Percentiles rank a stretch among this genome's conserved stretches.
Evolutionary conservation across 2,797 vertebrate species (phyloP).

Genomic region (Notoglanidium macrostoma): DNA sequence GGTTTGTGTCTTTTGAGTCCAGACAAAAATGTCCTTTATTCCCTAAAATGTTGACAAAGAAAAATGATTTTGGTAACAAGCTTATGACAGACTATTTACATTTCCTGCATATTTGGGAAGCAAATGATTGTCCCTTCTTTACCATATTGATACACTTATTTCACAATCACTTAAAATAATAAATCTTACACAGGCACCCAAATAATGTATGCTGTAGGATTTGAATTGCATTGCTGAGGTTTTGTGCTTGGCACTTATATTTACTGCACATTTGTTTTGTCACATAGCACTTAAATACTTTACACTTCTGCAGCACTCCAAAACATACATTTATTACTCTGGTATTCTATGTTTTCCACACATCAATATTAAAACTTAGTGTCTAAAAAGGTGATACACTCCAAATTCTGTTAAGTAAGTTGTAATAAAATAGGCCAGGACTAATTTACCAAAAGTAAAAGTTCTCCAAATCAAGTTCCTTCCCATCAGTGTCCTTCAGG

Average conservation of each 20-base stretch:
- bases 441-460: slow-evolving; percentile 16
- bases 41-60: slow-evolving; percentile 1
- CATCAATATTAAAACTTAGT: slow-evolving; percentile 83
- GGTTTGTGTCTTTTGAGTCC: not conserved
- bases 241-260: slow-evolving; percentile 95
- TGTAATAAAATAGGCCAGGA: slow-evolving; percentile 59
- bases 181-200: slow-evolving; percentile 1
- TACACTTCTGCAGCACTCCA: slow-evolving; percentile 92
- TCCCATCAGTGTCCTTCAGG: slow-evolving; percentile 21
- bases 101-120: slow-evolving; percentile 1
- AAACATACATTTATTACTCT: slow-evolving; percentile 87
- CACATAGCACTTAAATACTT: slow-evolving; percentile 96
- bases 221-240: slow-evolving; percentile 92
- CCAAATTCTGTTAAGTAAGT: slow-evolving; percentile 67
- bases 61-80: not conserved
- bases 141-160: not conserved
- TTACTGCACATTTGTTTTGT: slow-evolving; percentile 74
- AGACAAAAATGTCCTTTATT: slow-evolving; percentile 12
- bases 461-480: slow-evolving; percentile 14
- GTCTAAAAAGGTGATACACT: slow-evolving; percentile 72
- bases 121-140: not conserved
- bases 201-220: slow-evolving; percentile 69
- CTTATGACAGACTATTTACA: slow-evolving; percentile 29
- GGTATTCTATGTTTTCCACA: slow-evolving; percentile 86
- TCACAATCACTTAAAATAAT: slow-evolving; percentile 2